A percentile compares a stretch with the other conserved stretches of the same genome.
Evolutionary conservation across 2,113 vertebrate genomes (phyloP).

Genomic region (Onychostoma macrolepis): DNA sequence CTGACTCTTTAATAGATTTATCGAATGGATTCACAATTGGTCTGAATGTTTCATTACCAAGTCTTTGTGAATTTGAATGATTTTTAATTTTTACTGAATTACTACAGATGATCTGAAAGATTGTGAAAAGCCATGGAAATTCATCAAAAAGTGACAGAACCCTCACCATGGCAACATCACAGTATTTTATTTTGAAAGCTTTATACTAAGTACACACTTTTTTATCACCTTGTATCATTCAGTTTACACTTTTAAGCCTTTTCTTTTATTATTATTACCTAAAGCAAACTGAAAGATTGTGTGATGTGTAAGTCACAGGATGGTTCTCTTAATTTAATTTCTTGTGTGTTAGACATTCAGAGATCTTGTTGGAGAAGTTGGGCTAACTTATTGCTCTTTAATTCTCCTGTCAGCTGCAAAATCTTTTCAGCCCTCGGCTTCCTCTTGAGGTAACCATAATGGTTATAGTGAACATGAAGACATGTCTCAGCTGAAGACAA

Average conservation of each 20-base stretch:
- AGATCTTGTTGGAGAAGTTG: conserved; percentile 36
- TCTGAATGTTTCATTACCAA: neutral
- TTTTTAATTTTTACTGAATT: neutral
- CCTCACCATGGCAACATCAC: too few relatives aligned
- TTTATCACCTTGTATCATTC: neutral
- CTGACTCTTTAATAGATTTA: too few relatives aligned
- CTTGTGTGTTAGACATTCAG: conserved; percentile 21
- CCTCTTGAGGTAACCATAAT: conserved; percentile 58
- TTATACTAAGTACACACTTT: neutral
- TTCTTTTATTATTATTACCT: too few relatives aligned
- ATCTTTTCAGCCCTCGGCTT: conserved; percentile 55
- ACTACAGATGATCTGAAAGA: too few relatives aligned
- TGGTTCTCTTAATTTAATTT: conserved; percentile 25
- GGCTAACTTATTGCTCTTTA: conserved; percentile 35
- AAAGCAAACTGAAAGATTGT: conserved; percentile 9
- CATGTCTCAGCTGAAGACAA: conserved; percentile 47
- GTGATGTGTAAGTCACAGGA: neutral
- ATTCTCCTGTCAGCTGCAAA: conserved; percentile 51
- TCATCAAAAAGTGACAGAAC: too few relatives aligned
- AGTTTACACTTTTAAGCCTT: neutral
- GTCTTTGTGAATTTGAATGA: neutral
- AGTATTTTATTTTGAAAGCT: neutral
- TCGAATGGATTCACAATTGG: neutral
- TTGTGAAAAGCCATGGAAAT: too few relatives aligned
- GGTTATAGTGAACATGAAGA: conserved; percentile 50